These are phyloP conservation scores for Peromyscus eremicus DNA, from an alignment of 2,797 vertebrate species.

Conservation along the genomic window DNA sequence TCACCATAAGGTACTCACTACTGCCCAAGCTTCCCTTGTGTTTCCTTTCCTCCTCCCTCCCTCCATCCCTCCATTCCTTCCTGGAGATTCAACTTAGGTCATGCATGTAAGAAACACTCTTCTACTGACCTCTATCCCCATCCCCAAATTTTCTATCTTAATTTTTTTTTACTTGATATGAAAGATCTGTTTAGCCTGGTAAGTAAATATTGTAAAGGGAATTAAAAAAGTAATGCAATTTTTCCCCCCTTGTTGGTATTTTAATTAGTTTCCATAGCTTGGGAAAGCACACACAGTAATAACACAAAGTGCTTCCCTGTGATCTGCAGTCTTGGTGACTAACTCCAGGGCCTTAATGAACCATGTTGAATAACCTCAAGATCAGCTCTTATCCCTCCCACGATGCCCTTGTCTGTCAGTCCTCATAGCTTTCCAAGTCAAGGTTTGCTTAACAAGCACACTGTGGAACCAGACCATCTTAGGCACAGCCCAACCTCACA, in stretches of 20 bases:
- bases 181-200: neutral
- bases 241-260: neutral
- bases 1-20: neutral
- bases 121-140: too few relatives aligned
- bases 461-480: neutral
- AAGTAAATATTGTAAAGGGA: neutral
- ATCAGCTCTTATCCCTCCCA: neutral
- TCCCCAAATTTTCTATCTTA: neutral
- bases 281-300: neutral
- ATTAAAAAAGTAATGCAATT: neutral
- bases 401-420: fast-evolving
- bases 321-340: neutral
- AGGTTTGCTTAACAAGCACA: neutral
- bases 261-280: conserved; percentile 30
- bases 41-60: neutral
- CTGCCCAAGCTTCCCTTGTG: neutral
- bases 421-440: neutral
- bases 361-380: neutral
- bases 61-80: neutral
- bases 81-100: neutral
- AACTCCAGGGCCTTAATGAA: neutral
- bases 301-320: neutral
- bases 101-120: neutral
- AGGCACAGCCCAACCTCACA: too few relatives aligned
- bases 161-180: neutral